Percentiles rank a stretch among this genome's conserved stretches.
These are phyloP conservation scores for Capreolus pygargus DNA, from an alignment of 2,113 vertebrate genomes.

Conservation along the genomic window DNA sequence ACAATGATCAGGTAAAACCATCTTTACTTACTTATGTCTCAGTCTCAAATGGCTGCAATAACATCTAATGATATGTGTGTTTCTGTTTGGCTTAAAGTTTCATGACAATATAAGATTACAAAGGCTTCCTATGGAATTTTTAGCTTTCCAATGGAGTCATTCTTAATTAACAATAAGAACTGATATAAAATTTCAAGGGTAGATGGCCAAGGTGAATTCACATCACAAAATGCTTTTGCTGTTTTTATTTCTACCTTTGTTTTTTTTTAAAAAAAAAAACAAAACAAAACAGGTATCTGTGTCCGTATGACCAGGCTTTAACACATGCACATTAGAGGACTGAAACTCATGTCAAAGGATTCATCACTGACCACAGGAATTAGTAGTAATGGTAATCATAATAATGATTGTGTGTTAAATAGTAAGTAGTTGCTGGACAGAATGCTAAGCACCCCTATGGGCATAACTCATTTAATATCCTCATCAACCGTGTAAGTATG, in stretches of 20 bases:
- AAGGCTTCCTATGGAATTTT: background rate
- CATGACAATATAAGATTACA: background rate
- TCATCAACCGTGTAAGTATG: background rate
- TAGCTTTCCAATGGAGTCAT: background rate
- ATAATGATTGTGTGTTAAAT: background rate
- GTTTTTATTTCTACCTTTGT: conserved; percentile 3
- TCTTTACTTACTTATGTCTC: background rate
- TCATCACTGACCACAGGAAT: background rate
- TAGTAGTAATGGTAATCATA: background rate
- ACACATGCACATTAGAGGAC: background rate
- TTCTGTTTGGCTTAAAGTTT: background rate
- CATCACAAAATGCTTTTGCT: background rate
- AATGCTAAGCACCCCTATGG: background rate
- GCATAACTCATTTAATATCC: background rate
- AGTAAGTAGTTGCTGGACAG: background rate
- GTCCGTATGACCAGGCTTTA: background rate
- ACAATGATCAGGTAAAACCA: background rate
- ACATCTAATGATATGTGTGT: background rate
- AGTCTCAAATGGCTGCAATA: background rate
- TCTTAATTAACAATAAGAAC: background rate
- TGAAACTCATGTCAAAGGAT: background rate
- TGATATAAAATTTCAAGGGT: background rate
- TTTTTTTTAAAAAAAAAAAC: background rate
- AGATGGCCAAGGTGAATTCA: background rate
- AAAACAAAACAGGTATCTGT: background rate